Percentiles rank a stretch among this genome's conserved stretches.
Evolutionary conservation across 2,888 invertebrate genomes (phyloP).

Genomic region (Nomada lathburiana): DNA sequence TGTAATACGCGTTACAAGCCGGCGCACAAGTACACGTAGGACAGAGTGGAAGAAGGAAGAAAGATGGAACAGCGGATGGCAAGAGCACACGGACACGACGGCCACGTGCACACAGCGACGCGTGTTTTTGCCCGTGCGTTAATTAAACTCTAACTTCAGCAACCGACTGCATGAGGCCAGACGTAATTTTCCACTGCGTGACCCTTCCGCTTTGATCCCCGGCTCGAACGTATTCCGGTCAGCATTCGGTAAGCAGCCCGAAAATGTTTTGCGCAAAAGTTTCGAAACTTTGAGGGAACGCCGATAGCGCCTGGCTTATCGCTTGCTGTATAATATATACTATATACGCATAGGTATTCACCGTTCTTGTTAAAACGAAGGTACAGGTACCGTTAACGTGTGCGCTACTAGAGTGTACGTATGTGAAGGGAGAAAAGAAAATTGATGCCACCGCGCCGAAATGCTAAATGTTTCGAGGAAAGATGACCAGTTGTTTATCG

Average conservation of each 20-base stretch:
- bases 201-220: constrained; percentile 64
- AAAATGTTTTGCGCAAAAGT: constrained; percentile 34
- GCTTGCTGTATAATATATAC: background rate
- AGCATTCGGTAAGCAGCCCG: constrained; percentile 12
- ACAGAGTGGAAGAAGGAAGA: background rate
- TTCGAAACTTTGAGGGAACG: constrained; percentile 31
- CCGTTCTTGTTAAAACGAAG: background rate
- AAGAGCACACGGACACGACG: constrained; percentile 4
- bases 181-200: constrained; percentile 72
- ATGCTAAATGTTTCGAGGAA: background rate
- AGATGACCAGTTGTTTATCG: background rate
- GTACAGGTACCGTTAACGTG: background rate
- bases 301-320: constrained; percentile 6
- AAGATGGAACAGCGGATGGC: background rate
- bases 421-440: background rate
- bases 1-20: background rate
- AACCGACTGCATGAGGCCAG: constrained; percentile 58
- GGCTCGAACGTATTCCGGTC: constrained; percentile 36
- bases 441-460: background rate
- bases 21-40: background rate
- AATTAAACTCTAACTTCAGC: constrained; percentile 74
- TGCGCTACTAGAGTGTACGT: too few species aligned
- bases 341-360: background rate
- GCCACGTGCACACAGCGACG: constrained; percentile 20
- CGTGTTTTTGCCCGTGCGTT: constrained; percentile 70